Evolutionary conservation across 2,113 vertebrate genomes (phyloP).

Genomic region (Cololabis saira): DNA sequence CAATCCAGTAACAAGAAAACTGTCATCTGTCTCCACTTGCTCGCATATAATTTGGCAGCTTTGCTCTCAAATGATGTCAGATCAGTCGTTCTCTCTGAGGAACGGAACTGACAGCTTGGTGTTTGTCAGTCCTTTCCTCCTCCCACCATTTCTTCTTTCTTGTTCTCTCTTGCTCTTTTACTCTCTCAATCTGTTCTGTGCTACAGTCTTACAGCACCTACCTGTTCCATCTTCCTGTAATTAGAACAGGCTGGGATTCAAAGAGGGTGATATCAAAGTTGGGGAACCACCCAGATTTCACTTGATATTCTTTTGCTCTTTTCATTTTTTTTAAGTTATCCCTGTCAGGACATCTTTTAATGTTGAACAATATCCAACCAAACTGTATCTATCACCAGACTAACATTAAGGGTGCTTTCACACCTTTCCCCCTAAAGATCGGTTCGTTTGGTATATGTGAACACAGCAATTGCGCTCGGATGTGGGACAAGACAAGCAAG

Average conservation of each 20-base stretch:
- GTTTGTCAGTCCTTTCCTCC: slow-evolving; percentile 46
- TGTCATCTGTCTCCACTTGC: slow-evolving; percentile 54
- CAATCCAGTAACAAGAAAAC: slow-evolving; percentile 44
- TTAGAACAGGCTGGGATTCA: slow-evolving; percentile 16
- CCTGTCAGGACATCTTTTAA: no score
- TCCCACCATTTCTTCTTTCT: slow-evolving; percentile 26
- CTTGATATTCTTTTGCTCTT: not conserved
- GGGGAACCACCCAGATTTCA: not conserved
- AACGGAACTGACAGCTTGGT: slow-evolving; percentile 60
- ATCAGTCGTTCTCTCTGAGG: slow-evolving; percentile 39
- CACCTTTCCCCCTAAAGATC: no score
- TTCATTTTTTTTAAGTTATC: no score
- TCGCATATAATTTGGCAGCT: slow-evolving; percentile 62
- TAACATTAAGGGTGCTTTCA: no score
- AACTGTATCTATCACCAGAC: no score
- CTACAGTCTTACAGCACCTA: slow-evolving; percentile 3
- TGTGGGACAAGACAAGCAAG: no score
- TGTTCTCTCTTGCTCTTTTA: slow-evolving; percentile 20
- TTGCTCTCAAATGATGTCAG: slow-evolving; percentile 51
- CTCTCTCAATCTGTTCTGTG: slow-evolving; percentile 2
- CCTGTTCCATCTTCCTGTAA: slow-evolving; percentile 15
- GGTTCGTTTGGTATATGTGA: no score
- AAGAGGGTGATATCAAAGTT: not conserved
- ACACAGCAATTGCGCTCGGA: no score
- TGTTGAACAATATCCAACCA: no score